Conservation (phyloP, 2,797 vertebrate species). For the Xerus rutilus region DNA sequence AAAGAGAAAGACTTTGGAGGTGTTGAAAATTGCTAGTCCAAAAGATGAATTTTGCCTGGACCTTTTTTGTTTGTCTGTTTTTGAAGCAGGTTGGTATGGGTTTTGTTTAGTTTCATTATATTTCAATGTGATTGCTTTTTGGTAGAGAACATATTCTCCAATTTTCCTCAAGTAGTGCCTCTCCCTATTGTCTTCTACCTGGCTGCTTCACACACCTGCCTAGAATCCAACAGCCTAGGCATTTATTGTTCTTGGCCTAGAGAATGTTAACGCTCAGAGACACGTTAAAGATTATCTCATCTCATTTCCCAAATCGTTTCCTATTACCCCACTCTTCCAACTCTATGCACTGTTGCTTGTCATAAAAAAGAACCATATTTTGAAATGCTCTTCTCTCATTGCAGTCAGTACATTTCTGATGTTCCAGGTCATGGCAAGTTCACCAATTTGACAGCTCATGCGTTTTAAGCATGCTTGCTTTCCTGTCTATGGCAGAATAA, state of each 20-base stretch:
- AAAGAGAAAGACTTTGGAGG: not conserved
- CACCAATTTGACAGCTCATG: not conserved
- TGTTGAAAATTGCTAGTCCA: not conserved
- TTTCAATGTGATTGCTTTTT: not conserved
- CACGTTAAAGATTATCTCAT: conserved; percentile 9
- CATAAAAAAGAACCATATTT: conserved; percentile 43
- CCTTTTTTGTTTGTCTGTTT: not conserved
- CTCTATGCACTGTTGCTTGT: not conserved
- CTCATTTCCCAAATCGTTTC: conserved; percentile 42
- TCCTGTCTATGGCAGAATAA: conserved; percentile 49
- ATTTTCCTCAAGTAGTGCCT: not conserved
- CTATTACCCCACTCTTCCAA: not conserved
- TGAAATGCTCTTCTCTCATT: conserved; percentile 3
- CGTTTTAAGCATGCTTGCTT: conserved; percentile 48
- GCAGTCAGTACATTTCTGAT: not conserved
- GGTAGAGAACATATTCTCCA: not conserved
- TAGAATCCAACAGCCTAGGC: not conserved
- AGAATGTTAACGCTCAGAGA: not conserved
- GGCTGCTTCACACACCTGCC: not conserved
- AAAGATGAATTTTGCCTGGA: not conserved
- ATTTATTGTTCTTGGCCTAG: not conserved
- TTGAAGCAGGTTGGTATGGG: not conserved
- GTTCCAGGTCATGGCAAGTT: conserved; percentile 50
- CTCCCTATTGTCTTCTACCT: conserved; percentile 2
- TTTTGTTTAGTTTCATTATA: not conserved